phyloP scores from a whole-genome alignment of 2,888 invertebrate genomes.

The Temnothorax rugatulus region DNA sequence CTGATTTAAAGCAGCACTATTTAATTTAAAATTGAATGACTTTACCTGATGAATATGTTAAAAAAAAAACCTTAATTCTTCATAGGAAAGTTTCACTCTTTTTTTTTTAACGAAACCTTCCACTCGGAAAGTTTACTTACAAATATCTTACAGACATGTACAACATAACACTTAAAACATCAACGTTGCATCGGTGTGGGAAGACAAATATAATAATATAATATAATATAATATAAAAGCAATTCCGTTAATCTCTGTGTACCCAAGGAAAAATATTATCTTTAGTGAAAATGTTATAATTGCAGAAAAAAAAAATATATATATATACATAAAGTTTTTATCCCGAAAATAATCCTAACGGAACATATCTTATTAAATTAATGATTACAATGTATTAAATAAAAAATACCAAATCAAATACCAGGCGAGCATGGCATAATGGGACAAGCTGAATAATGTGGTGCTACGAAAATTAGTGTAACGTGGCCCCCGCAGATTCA shows the following conservation, averaged over 20 bases:
- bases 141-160: constrained; percentile 26
- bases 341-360: constrained; percentile 31
- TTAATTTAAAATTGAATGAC: constrained; percentile 43
- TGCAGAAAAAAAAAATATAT: not conserved
- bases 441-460: constrained; percentile 91
- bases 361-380: constrained; percentile 21
- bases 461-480: constrained; percentile 88
- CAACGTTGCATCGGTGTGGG: constrained; percentile 3
- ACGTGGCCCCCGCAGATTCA: constrained; percentile 89
- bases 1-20: constrained; percentile 86
- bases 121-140: not conserved
- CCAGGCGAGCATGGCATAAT: constrained; percentile 78
- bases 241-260: constrained; percentile 23
- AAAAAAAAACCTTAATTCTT: not conserved
- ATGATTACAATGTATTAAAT: constrained; percentile 43
- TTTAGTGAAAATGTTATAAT: not conserved
- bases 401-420: constrained; percentile 64
- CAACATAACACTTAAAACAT: constrained; percentile 32
- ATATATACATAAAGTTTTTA: not conserved
- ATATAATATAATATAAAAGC: constrained; percentile 11
- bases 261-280: constrained; percentile 2
- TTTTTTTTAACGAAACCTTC: not conserved
- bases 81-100: not conserved
- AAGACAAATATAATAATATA: constrained; percentile 16
- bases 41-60: not conserved